Evolutionary conservation across 2,888 invertebrate species (phyloP).

Genomic region (Plebejus melissa): DNA sequence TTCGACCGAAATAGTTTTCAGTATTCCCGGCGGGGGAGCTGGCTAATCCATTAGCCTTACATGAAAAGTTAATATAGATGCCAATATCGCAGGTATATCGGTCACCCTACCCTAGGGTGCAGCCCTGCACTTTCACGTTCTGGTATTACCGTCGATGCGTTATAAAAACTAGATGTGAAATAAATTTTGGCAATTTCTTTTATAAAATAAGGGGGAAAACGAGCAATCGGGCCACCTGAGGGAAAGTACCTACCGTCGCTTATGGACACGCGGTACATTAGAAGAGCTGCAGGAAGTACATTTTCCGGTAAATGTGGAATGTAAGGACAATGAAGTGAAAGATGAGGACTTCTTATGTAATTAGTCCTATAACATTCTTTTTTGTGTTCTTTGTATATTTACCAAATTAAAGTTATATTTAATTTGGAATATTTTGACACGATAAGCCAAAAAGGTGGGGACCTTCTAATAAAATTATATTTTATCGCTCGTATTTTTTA

Average conservation of each 20-base stretch:
- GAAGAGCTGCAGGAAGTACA: too few relatives aligned
- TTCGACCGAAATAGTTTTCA: slow-evolving; percentile 35
- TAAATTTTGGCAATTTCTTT: neutral
- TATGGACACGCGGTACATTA: too few relatives aligned
- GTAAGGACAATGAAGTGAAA: too few relatives aligned
- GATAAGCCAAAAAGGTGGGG: slow-evolving; percentile 11
- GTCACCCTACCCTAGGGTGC: slow-evolving; percentile 50
- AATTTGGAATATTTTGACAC: neutral
- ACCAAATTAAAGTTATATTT: neutral
- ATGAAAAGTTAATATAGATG: slow-evolving; percentile 70
- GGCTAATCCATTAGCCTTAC: slow-evolving; percentile 70
- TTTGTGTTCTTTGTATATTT: neutral
- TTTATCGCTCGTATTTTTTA: slow-evolving; percentile 7
- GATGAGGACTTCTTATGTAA: too few relatives aligned
- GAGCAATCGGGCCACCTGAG: too few relatives aligned
- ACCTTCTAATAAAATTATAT: neutral
- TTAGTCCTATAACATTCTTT: too few relatives aligned
- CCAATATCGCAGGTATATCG: slow-evolving; percentile 63
- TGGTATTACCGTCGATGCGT: slow-evolving; percentile 34
- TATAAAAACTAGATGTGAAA: slow-evolving; percentile 21
- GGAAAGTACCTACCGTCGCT: too few relatives aligned
- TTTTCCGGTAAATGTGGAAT: too few relatives aligned
- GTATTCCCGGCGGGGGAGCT: slow-evolving; percentile 51
- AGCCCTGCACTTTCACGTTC: slow-evolving; percentile 40
- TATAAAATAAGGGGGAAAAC: too few relatives aligned